These are phyloP conservation scores for Wasmannia auropunctata DNA, from an alignment of 1,140 invertebrate genomes.

Conservation along the genomic window DNA sequence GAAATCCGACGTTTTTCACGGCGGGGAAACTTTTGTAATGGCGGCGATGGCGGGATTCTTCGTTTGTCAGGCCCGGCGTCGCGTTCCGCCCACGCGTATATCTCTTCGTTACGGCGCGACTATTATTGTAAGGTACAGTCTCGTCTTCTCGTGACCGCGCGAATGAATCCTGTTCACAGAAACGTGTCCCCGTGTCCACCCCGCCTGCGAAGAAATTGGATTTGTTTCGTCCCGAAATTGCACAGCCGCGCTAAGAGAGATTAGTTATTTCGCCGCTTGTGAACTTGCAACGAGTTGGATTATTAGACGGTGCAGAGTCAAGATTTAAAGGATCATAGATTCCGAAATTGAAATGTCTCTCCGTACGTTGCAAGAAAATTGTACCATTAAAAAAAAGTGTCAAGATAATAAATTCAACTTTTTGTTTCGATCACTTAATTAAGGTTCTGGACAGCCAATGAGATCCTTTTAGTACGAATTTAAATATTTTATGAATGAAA, in stretches of 20 bases:
- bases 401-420: not conserved
- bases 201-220: conserved; percentile 49
- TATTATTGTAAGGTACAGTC: conserved; percentile 52
- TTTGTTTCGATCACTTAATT: not conserved
- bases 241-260: conserved; percentile 27
- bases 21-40: conserved; percentile 54
- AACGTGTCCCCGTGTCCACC: conserved; percentile 14
- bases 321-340: conserved; percentile 22
- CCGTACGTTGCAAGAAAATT: not conserved
- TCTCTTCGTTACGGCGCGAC: conserved; percentile 63
- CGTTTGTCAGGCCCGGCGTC: conserved; percentile 15
- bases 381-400: too few species aligned
- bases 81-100: conserved; percentile 33
- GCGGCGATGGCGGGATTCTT: conserved; percentile 15
- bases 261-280: conserved; percentile 41
- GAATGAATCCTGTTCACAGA: conserved; percentile 48
- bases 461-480: not conserved
- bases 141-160: conserved; percentile 14
- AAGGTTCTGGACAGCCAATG: not conserved
- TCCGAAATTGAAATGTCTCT: not conserved
- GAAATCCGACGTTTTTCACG: conserved; percentile 58
- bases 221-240: conserved; percentile 39
- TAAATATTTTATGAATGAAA: not conserved
- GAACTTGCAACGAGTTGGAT: conserved; percentile 8
- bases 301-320: not conserved